A percentile compares a stretch with the other conserved stretches of the same genome.
These are phyloP conservation scores for Ophthalmotilapia sp. DNA, from an alignment of 2,113 vertebrate species.

Conservation along the genomic window DNA sequence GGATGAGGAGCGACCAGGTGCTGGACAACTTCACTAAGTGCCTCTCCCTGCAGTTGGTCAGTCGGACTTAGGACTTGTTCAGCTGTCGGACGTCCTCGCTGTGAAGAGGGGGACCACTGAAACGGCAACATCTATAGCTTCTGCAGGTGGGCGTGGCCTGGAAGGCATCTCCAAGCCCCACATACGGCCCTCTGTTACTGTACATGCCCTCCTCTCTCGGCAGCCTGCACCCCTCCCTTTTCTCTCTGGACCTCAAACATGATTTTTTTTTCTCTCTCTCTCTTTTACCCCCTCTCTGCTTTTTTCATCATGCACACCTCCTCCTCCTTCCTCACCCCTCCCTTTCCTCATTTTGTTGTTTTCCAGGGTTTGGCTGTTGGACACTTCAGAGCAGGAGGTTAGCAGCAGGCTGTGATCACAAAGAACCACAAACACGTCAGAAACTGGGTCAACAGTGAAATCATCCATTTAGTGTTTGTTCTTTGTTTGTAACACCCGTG, in stretches of 20 bases:
- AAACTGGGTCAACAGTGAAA: not conserved
- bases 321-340: not conserved
- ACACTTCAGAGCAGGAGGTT: not conserved
- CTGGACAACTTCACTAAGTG: constrained; percentile 39
- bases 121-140: constrained; percentile 29
- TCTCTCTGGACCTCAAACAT: constrained; percentile 2
- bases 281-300: not conserved
- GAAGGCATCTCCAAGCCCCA: not conserved
- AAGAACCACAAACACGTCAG: not conserved
- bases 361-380: not conserved
- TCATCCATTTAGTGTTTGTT: not conserved
- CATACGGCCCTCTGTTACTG: not conserved
- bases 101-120: constrained; percentile 2
- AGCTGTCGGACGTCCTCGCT: constrained; percentile 22
- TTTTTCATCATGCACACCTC: not conserved
- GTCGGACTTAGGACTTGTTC: constrained; percentile 32
- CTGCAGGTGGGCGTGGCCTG: constrained; percentile 23
- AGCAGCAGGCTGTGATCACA: not conserved
- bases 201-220: not conserved
- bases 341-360: not conserved
- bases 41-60: not conserved
- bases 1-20: constrained; percentile 6
- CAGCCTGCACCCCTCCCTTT: not conserved
- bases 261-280: not conserved
- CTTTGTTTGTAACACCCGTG: not conserved